Evolutionary conservation across 1,140 invertebrate species (phyloP).

Genomic region (Scaptomyza hsui): DNA sequence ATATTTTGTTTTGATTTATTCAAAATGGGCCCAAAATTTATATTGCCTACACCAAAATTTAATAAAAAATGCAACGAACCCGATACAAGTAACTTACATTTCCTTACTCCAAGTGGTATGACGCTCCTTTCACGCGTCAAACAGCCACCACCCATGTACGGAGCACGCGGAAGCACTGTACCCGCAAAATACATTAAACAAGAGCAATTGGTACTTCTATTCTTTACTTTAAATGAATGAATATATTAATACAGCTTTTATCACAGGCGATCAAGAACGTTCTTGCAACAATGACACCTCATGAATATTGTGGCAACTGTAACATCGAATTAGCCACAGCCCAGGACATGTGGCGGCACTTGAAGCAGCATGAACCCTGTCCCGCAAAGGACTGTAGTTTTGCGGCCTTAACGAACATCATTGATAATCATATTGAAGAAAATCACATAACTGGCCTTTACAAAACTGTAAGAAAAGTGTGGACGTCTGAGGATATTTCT

Average conservation of each 20-base stretch:
- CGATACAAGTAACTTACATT: slow-evolving; percentile 44
- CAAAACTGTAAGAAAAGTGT: slow-evolving; percentile 89
- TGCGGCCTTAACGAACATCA: slow-evolving; percentile 90
- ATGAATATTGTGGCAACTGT: slow-evolving; percentile 89
- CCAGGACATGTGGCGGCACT: slow-evolving; percentile 87
- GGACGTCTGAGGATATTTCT: slow-evolving; percentile 90
- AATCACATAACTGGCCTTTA: slow-evolving; percentile 92
- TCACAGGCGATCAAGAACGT: neutral
- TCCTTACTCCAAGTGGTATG: slow-evolving; percentile 78
- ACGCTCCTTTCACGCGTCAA: slow-evolving; percentile 69
- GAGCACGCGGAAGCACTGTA: slow-evolving; percentile 79
- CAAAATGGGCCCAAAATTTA: slow-evolving; percentile 67
- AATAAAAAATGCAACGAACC: slow-evolving; percentile 37
- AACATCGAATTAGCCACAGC: slow-evolving; percentile 88
- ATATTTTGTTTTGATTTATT: too few species aligned
- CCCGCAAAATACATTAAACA: slow-evolving; percentile 61
- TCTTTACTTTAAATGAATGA: neutral
- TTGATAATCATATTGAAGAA: slow-evolving; percentile 91
- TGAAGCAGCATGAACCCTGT: slow-evolving; percentile 89
- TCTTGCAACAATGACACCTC: neutral
- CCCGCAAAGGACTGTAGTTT: slow-evolving; percentile 92
- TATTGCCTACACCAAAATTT: slow-evolving; percentile 72
- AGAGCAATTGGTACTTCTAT: slow-evolving; percentile 21
- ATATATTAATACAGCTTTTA: neutral
- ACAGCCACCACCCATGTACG: slow-evolving; percentile 84